These are phyloP conservation scores for Hirundichthys speculiger DNA, from an alignment of 2,113 vertebrate species.

Conservation along the genomic window DNA sequence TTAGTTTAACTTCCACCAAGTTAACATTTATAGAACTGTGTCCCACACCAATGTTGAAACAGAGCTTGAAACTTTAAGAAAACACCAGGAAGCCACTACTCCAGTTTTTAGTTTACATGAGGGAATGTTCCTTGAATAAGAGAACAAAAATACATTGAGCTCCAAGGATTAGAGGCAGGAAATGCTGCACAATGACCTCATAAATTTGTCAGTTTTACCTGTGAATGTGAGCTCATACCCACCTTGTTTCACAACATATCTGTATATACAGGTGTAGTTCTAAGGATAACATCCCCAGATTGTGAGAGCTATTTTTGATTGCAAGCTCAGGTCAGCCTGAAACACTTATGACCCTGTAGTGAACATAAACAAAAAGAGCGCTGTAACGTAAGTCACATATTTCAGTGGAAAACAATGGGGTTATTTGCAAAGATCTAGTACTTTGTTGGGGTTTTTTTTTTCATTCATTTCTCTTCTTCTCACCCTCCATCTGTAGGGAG, in stretches of 20 bases:
- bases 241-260: background rate
- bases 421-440: constrained; percentile 38
- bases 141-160: constrained; percentile 36
- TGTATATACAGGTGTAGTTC: constrained; percentile 28
- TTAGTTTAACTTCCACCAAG: constrained; percentile 4
- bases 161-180: constrained; percentile 30
- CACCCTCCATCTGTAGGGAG: constrained; percentile 10
- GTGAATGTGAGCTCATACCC: background rate
- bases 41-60: constrained; percentile 28
- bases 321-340: constrained; percentile 20
- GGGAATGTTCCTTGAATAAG: constrained; percentile 23
- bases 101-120: constrained; percentile 21
- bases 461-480: constrained; percentile 15
- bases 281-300: constrained; percentile 24
- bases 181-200: constrained; percentile 34
- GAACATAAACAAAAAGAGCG: constrained; percentile 34
- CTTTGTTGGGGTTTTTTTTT: constrained; percentile 15
- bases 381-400: constrained; percentile 40
- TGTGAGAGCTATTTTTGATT: constrained; percentile 30
- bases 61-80: constrained; percentile 1
- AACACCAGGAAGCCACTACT: constrained; percentile 49
- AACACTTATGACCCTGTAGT: constrained; percentile 25
- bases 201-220: constrained; percentile 7
- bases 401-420: constrained; percentile 56
- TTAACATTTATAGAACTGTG: constrained; percentile 31